A percentile compares a stretch with the other conserved stretches of the same genome.
Conservation (phyloP, 2,888 invertebrate species). For the Eulithis testata region DNA sequence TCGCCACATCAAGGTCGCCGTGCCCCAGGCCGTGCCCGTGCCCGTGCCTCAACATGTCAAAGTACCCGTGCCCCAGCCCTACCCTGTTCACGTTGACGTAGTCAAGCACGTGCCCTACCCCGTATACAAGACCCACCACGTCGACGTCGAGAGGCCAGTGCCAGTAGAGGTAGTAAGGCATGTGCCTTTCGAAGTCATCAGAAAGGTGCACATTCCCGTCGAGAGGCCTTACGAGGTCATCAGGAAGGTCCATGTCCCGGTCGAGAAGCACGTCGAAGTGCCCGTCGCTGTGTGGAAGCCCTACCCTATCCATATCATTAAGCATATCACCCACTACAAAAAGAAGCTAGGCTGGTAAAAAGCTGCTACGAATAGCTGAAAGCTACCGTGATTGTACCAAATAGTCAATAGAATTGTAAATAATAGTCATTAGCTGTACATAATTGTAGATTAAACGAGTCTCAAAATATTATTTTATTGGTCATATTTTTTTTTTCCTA, state of each 20-base stretch:
- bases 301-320: constrained; percentile 78
- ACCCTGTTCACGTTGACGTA: constrained; percentile 76
- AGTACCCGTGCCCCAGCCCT: constrained; percentile 78
- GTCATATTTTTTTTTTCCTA: constrained; percentile 15
- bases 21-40: constrained; percentile 71
- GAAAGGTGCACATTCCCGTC: constrained; percentile 70
- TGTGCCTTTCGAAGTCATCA: constrained; percentile 76
- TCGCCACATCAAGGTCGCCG: constrained; percentile 69
- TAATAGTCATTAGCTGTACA: constrained; percentile 80
- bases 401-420: constrained; percentile 80
- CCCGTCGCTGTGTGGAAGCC: constrained; percentile 79
- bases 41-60: constrained; percentile 74
- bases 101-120: constrained; percentile 77
- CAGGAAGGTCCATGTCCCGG: constrained; percentile 73
- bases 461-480: constrained; percentile 22
- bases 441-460: constrained; percentile 45
- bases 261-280: constrained; percentile 76
- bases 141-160: constrained; percentile 74
- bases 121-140: constrained; percentile 75
- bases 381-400: constrained; percentile 74
- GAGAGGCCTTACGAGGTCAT: constrained; percentile 78
- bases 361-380: constrained; percentile 21
- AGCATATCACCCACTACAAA: constrained; percentile 79
- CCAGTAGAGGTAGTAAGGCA: constrained; percentile 73
- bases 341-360: constrained; percentile 60